Conservation (phyloP, 2,888 invertebrate genomes). For the Patella depressa region DNA sequence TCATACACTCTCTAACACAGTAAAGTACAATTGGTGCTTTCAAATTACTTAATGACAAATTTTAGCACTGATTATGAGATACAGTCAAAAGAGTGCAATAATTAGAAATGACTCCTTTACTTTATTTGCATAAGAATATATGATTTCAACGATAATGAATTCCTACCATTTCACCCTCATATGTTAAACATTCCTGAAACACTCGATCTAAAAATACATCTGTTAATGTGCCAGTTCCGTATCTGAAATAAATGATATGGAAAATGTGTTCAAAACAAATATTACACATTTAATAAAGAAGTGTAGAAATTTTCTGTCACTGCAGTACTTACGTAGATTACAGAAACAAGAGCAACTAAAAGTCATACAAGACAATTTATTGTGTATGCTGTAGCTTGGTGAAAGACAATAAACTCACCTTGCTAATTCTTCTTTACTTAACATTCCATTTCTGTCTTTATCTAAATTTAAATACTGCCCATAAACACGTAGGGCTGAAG, state of each 20-base stretch:
- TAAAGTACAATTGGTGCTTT: too few relatives aligned
- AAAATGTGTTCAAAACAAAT: too few relatives aligned
- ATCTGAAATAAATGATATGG: conserved; percentile 73
- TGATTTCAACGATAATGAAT: not conserved
- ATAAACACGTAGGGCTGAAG: conserved; percentile 85
- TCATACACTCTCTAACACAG: too few relatives aligned
- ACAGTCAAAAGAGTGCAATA: too few relatives aligned
- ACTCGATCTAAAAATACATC: conserved; percentile 91
- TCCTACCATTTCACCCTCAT: conserved; percentile 76
- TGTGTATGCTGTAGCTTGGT: not conserved
- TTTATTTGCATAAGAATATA: too few relatives aligned
- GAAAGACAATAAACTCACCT: conserved; percentile 75
- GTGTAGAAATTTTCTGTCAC: not conserved
- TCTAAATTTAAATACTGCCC: conserved; percentile 95
- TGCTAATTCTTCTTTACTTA: conserved; percentile 89
- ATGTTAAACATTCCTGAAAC: conserved; percentile 95
- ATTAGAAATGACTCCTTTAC: too few relatives aligned
- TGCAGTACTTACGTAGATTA: not conserved
- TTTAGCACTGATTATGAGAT: too few relatives aligned
- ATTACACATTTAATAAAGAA: not conserved
- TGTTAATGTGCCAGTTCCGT: conserved; percentile 92
- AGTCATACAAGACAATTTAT: not conserved
- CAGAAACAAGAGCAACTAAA: not conserved
- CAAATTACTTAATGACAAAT: too few relatives aligned
- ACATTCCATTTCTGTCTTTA: conserved; percentile 93